These are phyloP conservation scores for Brachylomia viminalis DNA, from an alignment of 2,888 invertebrate genomes.

Conservation along the genomic window DNA sequence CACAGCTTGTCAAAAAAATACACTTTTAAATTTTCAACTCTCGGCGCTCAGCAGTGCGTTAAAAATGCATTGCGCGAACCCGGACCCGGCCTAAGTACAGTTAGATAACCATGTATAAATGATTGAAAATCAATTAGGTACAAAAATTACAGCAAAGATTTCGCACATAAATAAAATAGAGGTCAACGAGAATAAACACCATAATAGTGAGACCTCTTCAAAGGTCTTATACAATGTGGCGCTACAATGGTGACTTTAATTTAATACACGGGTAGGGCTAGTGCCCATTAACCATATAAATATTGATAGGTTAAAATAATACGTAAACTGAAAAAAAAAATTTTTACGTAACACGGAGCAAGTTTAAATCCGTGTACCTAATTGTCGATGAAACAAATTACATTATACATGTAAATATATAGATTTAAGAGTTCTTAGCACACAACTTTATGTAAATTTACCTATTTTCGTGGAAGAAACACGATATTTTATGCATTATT, in stretches of 20 bases:
- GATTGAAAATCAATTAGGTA: neutral
- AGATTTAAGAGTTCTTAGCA: neutral
- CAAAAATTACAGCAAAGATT: neutral
- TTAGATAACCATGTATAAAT: too few relatives aligned
- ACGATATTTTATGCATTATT: slow-evolving; percentile 25
- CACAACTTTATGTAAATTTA: slow-evolving; percentile 7
- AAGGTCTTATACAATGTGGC: neutral
- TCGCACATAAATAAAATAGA: neutral
- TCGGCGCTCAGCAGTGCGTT: neutral
- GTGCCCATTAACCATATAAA: too few relatives aligned
- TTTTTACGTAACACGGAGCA: neutral
- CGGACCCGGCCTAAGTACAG: too few relatives aligned
- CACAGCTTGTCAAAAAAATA: neutral
- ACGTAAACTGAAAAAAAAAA: too few relatives aligned
- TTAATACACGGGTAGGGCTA: too few relatives aligned
- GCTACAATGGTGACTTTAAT: too few relatives aligned
- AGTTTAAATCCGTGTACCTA: neutral
- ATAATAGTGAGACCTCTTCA: neutral
- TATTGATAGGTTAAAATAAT: too few relatives aligned
- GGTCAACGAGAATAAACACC: neutral
- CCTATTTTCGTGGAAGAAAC: slow-evolving; percentile 2
- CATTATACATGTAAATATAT: slow-evolving; percentile 12
- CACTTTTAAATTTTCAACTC: neutral
- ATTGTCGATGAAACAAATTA: neutral
- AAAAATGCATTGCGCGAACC: neutral